Base-by-base conservation (phyloP, 2,888 invertebrate genomes). In the Stenurella melanura region DNA sequence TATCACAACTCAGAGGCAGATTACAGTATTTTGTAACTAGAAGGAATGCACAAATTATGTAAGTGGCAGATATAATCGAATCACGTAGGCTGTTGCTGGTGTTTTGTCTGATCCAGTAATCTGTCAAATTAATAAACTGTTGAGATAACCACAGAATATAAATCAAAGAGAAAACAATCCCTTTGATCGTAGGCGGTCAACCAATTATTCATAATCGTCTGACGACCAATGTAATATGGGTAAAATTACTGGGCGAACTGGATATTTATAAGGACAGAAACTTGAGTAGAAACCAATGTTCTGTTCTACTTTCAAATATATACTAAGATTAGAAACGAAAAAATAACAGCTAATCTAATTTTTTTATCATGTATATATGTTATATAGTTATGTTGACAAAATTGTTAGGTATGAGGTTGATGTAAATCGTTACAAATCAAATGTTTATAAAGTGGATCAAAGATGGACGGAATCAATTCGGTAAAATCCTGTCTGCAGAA, bases 141-240 rank as follows among this genome's bases (percentile, higher is more conserved):
- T 63, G 26, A 34, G 30, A 38, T 26, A 17, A 63, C 38, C 63
- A 63, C 42, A 63, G 15, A 21, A n/a, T 63, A n/a, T 63, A 26
- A 63, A 21, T 17, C 63, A 34, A 63, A 38, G 63, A 19, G 63
- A 26, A 11, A 63, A 63, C 9, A 26, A 38, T 63, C 50, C 3
- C 38, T 50, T 68, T 50, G 42, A 68, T 57, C 57, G 42, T 42
- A 42, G 9, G 12, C 42, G 42, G 11, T 2, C 42, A 42, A 7
- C 12, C 12, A 12, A 42, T 42, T 42, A 42, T 42, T 42, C 42
- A 42, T 42, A 42, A 42, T 42, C 42, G 42, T 12, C 4, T 12
- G 42, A 42, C 12, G 42, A 3, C 15, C 11, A 42, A 42, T 42
- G 12, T 11, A 42, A 12, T 38, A 38, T 38, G 5, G 42, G 12